Conservation (phyloP, 1,140 invertebrate genomes). For the Zaprionus gabonicus region DNA sequence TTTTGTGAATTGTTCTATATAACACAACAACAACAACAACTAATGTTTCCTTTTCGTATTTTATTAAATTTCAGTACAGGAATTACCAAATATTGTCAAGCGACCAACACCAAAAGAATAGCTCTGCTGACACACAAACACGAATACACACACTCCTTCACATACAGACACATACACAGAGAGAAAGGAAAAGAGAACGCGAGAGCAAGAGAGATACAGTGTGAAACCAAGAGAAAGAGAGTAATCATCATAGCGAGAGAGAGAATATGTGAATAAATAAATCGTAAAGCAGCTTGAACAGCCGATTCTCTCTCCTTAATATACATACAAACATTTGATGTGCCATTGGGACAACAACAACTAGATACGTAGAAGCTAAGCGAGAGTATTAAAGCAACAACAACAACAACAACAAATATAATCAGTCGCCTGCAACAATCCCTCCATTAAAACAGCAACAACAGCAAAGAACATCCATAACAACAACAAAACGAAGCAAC, state of each 20-base stretch:
- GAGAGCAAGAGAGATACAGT: neutral
- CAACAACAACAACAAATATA: constrained; percentile 42
- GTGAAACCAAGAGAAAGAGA: constrained; percentile 17
- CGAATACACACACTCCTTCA: constrained; percentile 2
- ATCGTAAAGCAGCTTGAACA: constrained; percentile 26
- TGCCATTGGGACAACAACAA: constrained; percentile 67
- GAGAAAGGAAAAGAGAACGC: neutral
- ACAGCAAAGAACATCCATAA: constrained; percentile 28
- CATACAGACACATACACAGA: neutral
- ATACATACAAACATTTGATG: constrained; percentile 57
- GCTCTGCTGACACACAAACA: constrained; percentile 23
- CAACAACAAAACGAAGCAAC: constrained; percentile 23
- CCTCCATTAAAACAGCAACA: constrained; percentile 67
- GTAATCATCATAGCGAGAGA: constrained; percentile 4
- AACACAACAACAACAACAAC: neutral
- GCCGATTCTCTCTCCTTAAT: constrained; percentile 28
- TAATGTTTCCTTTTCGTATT: constrained; percentile 15
- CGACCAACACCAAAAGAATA: constrained; percentile 30
- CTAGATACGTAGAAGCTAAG: constrained; percentile 73
- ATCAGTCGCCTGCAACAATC: constrained; percentile 66
- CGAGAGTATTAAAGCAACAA: constrained; percentile 73
- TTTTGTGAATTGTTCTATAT: neutral
- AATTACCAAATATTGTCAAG: constrained; percentile 63
- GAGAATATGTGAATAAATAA: constrained; percentile 59
- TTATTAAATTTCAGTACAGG: constrained; percentile 59